A percentile compares a stretch with the other conserved stretches of the same genome.
Evolutionary conservation across 2,113 vertebrate genomes (phyloP).

Genomic region (Saguinus imperator): DNA sequence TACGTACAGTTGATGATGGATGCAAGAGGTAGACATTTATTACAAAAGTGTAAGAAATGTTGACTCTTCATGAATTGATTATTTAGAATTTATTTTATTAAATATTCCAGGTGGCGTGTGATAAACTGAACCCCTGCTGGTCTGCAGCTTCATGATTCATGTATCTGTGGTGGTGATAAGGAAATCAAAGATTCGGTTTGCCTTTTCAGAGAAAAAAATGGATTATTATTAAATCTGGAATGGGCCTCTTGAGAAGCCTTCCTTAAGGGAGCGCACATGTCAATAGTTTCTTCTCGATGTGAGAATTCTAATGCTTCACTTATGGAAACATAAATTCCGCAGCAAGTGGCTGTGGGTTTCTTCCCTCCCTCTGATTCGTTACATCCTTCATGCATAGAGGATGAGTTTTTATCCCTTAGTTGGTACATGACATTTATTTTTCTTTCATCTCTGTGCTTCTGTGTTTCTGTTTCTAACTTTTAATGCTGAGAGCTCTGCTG

Average conservation of each 20-base stretch:
- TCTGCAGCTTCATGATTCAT: conserved; percentile 70
- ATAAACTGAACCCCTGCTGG: conserved; percentile 57
- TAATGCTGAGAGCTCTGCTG: neutral
- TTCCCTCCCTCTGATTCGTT: conserved; percentile 16
- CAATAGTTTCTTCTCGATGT: conserved; percentile 72
- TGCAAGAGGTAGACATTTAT: conserved; percentile 53
- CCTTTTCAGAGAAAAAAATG: conserved; percentile 77
- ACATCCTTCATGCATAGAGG: accelerated
- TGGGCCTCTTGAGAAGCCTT: conserved; percentile 78
- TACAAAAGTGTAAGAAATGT: conserved; percentile 52
- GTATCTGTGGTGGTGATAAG: conserved; percentile 58
- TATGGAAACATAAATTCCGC: conserved; percentile 72
- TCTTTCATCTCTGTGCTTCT: neutral
- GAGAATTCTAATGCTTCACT: conserved; percentile 68
- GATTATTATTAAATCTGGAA: conserved; percentile 83
- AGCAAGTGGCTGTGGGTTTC: conserved; percentile 45
- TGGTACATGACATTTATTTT: neutral
- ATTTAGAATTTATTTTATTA: conserved; percentile 79
- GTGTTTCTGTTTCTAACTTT: neutral
- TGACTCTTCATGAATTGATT: conserved; percentile 66
- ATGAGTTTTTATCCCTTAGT: neutral
- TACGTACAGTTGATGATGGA: conserved; percentile 56
- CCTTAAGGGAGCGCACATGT: conserved; percentile 77
- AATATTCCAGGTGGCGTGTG: conserved; percentile 60
- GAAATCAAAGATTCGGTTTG: conserved; percentile 68